phyloP scores from a whole-genome alignment of 1,140 invertebrate species.

The Neodiprion pinetum region DNA sequence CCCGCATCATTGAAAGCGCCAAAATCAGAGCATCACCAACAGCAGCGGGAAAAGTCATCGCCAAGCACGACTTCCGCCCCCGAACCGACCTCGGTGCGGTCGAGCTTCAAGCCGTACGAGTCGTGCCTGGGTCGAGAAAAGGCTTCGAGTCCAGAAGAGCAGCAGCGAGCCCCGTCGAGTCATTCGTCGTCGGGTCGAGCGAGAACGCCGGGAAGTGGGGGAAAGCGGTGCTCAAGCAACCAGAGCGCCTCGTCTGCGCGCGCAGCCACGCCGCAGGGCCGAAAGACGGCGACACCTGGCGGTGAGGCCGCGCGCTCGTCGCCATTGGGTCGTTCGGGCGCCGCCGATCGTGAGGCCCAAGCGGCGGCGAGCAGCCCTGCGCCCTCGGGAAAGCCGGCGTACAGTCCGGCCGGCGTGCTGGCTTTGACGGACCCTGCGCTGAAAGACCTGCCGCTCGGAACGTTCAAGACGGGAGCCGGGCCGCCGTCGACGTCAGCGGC shows the following conservation, averaged over 20 bases:
- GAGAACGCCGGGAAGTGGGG: slow-evolving; percentile 49
- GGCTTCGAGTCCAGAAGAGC: slow-evolving; percentile 47
- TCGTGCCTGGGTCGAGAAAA: slow-evolving; percentile 61
- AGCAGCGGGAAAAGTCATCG: slow-evolving; percentile 66
- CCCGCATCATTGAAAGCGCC: slow-evolving; percentile 70
- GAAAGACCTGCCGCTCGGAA: slow-evolving; percentile 70
- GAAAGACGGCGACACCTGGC: slow-evolving; percentile 41
- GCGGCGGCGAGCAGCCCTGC: slow-evolving; percentile 53
- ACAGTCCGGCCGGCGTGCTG: slow-evolving; percentile 44
- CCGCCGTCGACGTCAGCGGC: slow-evolving; percentile 59
- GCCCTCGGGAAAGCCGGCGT: slow-evolving; percentile 61
- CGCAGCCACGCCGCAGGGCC: slow-evolving; percentile 51
- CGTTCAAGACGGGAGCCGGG: slow-evolving; percentile 67
- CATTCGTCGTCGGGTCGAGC: slow-evolving; percentile 49
- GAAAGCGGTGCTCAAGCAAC: slow-evolving; percentile 67
- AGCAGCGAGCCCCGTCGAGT: slow-evolving; percentile 46
- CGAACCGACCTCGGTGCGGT: slow-evolving; percentile 57
- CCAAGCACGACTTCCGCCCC: slow-evolving; percentile 44
- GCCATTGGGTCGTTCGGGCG: slow-evolving; percentile 11
- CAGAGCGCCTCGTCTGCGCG: slow-evolving; percentile 69
- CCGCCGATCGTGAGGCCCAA: slow-evolving; percentile 9
- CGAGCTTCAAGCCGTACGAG: slow-evolving; percentile 78
- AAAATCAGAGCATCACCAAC: slow-evolving; percentile 63
- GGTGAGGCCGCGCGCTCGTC: slow-evolving; percentile 26
- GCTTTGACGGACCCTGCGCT: slow-evolving; percentile 65